These are phyloP conservation scores for Patella depressa DNA, from an alignment of 2,888 invertebrate species.

Conservation along the genomic window DNA sequence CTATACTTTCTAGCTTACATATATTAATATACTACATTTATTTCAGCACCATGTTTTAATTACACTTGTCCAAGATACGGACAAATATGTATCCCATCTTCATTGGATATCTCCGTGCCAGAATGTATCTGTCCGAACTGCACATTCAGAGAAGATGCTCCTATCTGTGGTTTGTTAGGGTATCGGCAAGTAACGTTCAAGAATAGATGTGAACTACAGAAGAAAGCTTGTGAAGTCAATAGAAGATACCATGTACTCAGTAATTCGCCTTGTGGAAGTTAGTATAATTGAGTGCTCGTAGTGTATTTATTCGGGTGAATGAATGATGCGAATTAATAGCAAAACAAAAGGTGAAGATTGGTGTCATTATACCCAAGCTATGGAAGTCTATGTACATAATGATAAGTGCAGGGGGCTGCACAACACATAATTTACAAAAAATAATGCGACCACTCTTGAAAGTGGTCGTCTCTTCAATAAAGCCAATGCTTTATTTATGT, in stretches of 20 bases:
- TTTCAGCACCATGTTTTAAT: background rate
- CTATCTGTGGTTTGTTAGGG: constrained; percentile 24
- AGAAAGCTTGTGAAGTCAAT: constrained; percentile 24
- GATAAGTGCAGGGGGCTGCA: too few species aligned
- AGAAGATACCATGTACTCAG: constrained; percentile 9
- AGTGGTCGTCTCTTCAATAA: too few species aligned
- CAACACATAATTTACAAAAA: too few species aligned
- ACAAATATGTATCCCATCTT: background rate
- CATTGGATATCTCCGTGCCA: background rate
- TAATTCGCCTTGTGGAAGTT: constrained; percentile 1
- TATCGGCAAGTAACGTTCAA: constrained; percentile 27
- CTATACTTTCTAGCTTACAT: too few species aligned
- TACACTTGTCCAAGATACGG: background rate
- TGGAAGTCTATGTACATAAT: too few species aligned
- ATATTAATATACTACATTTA: too few species aligned
- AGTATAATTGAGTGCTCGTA: background rate
- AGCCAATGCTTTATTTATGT: too few species aligned
- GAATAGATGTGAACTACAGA: constrained; percentile 31
- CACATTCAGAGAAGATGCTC: constrained; percentile 5
- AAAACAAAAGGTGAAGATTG: too few species aligned
- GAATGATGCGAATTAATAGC: too few species aligned
- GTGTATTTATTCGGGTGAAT: too few species aligned
- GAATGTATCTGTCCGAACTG: constrained; percentile 26
- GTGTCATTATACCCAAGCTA: too few species aligned
- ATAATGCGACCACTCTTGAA: too few species aligned